phyloP scores from a whole-genome alignment of 2,888 invertebrate species.

The Hermaeophaga mercurialis region DNA sequence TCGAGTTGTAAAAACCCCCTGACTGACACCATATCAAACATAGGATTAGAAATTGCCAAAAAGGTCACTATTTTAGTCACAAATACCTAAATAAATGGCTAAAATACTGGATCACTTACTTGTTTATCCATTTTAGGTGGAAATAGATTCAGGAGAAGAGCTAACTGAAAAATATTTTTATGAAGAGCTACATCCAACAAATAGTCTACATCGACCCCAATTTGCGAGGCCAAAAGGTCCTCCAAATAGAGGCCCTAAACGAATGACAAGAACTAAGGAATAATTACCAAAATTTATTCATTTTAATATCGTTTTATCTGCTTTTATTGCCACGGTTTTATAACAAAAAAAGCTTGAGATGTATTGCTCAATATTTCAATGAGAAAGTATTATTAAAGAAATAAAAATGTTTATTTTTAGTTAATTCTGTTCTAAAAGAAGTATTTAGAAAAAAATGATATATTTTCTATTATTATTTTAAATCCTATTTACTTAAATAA shows the following conservation, averaged over 20 bases:
- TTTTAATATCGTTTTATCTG: too few species aligned
- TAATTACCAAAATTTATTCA: conserved; percentile 8
- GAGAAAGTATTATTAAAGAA: neutral
- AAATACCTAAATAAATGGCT: too few species aligned
- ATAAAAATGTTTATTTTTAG: neutral
- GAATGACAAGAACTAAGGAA: conserved; percentile 75
- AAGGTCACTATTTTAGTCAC: conserved; percentile 70
- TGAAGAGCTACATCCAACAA: conserved; percentile 93
- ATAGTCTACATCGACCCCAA: conserved; percentile 83
- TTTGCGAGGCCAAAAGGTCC: conserved; percentile 98
- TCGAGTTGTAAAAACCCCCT: conserved; percentile 96
- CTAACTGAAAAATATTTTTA: conserved; percentile 87
- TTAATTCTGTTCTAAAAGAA: neutral
- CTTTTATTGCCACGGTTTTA: conserved; percentile 1
- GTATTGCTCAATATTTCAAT: conserved; percentile 21
- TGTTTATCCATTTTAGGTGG: conserved; percentile 66
- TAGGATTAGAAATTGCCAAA: conserved; percentile 81
- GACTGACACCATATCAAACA: conserved; percentile 77
- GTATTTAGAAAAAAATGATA: neutral
- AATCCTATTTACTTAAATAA: neutral
- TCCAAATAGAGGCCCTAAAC: conserved; percentile 87
- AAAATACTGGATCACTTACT: neutral
- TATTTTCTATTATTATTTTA: neutral
- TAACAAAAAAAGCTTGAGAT: conserved; percentile 2
- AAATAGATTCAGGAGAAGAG: conserved; percentile 89